Percentiles rank a stretch among this genome's conserved stretches.
phyloP scores from a whole-genome alignment of 2,888 invertebrate genomes.

The Mimas tiliae region DNA sequence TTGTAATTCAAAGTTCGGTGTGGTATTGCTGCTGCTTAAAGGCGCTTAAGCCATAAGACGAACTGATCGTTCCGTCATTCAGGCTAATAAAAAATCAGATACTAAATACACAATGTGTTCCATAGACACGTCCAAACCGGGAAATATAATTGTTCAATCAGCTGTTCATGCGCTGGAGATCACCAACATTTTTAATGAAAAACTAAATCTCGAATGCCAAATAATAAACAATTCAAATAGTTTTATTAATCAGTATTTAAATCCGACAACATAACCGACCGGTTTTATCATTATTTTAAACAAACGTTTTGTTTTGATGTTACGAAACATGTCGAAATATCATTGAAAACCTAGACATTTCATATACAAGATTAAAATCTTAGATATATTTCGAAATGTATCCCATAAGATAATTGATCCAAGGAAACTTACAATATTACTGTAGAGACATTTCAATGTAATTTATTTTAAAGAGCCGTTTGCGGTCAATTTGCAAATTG shows the following conservation, averaged over 20 bases:
- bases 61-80: too few species aligned
- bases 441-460: too few species aligned
- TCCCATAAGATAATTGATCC: conserved; percentile 8
- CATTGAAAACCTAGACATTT: not conserved
- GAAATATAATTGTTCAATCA: not conserved
- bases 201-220: not conserved
- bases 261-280: not conserved
- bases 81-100: too few species aligned
- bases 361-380: conserved; percentile 5
- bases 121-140: not conserved
- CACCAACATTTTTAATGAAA: not conserved
- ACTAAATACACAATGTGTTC: not conserved
- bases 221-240: not conserved
- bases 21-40: too few species aligned
- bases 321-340: conserved; percentile 1
- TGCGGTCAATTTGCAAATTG: too few species aligned
- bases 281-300: conserved; percentile 1
- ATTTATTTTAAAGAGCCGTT: too few species aligned
- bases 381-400: not conserved
- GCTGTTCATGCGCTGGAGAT: not conserved
- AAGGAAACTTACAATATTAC: not conserved
- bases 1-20: too few species aligned
- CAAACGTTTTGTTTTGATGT: not conserved
- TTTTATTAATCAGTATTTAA: not conserved
- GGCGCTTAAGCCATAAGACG: too few species aligned